These are phyloP conservation scores for Corydoras sp. DNA, from an alignment of 2,113 vertebrate genomes.

Conservation along the genomic window DNA sequence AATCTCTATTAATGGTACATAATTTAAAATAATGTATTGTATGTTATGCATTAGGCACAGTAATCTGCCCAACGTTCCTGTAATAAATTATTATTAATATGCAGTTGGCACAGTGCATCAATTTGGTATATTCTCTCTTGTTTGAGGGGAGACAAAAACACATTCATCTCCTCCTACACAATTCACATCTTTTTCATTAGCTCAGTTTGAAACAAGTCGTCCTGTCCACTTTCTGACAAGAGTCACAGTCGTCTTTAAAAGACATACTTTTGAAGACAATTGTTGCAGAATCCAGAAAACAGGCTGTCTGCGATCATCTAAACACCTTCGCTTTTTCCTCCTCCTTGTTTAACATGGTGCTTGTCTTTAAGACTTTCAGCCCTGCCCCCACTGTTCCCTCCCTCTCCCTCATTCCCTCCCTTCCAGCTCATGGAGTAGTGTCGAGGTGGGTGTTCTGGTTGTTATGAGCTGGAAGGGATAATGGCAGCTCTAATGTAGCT, in stretches of 20 bases:
- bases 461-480: conserved; percentile 82
- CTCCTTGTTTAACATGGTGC: conserved; percentile 30
- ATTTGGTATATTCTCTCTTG: too few relatives aligned
- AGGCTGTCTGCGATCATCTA: conserved; percentile 51
- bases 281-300: conserved; percentile 32
- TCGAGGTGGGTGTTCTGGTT: conserved; percentile 82
- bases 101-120: too few relatives aligned
- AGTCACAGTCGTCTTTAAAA: too few relatives aligned
- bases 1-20: too few relatives aligned
- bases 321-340: conserved; percentile 35
- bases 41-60: not conserved
- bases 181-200: not conserved
- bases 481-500: conserved; percentile 77
- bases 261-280: conserved; percentile 26
- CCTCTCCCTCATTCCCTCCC: conserved; percentile 43
- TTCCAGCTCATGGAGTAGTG: conserved; percentile 55
- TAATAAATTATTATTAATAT: not conserved
- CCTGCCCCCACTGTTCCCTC: conserved; percentile 50
- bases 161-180: conserved; percentile 1
- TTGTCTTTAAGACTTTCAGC: conserved; percentile 32
- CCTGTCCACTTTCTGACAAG: too few relatives aligned
- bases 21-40: too few relatives aligned
- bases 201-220: too few relatives aligned
- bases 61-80: conserved; percentile 7
- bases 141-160: not conserved